Conservation (phyloP, 2,113 vertebrate genomes). For the Brachypteracias leptosomus region DNA sequence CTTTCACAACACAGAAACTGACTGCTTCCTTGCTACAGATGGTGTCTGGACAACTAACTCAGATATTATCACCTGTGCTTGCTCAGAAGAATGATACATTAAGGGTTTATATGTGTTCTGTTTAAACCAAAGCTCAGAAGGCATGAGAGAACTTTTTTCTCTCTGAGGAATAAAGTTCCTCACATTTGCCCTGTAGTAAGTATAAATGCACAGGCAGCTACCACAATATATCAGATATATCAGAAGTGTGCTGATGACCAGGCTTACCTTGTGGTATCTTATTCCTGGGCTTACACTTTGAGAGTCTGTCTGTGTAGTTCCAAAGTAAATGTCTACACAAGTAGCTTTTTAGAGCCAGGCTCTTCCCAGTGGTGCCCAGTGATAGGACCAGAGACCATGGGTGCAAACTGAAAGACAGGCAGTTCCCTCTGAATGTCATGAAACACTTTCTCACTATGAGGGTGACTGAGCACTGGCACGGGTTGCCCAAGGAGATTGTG, state of each 20-base stretch:
- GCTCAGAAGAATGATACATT: background rate
- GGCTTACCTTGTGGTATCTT: background rate
- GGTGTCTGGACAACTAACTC: background rate
- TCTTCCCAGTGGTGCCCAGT: background rate
- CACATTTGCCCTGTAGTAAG: too few relatives aligned
- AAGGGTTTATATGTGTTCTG: background rate
- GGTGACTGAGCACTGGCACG: too few relatives aligned
- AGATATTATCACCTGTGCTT: background rate
- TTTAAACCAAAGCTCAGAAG: background rate
- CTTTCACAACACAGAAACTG: background rate
- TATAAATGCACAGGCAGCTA: background rate
- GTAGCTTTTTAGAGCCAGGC: background rate
- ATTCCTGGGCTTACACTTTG: background rate
- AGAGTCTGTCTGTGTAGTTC: background rate
- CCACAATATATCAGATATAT: background rate
- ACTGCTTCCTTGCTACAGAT: fast-evolving
- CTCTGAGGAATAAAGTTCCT: background rate
- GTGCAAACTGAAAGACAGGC: too few relatives aligned
- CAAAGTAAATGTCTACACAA: background rate
- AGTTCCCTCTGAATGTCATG: too few relatives aligned
- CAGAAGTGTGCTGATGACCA: background rate
- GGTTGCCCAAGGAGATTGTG: too few relatives aligned
- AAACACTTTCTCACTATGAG: too few relatives aligned
- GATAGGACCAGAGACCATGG: too few relatives aligned
- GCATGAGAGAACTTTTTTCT: background rate